These are phyloP conservation scores for Diorhabda carinulata DNA, from an alignment of 1,140 invertebrate species.

Conservation along the genomic window DNA sequence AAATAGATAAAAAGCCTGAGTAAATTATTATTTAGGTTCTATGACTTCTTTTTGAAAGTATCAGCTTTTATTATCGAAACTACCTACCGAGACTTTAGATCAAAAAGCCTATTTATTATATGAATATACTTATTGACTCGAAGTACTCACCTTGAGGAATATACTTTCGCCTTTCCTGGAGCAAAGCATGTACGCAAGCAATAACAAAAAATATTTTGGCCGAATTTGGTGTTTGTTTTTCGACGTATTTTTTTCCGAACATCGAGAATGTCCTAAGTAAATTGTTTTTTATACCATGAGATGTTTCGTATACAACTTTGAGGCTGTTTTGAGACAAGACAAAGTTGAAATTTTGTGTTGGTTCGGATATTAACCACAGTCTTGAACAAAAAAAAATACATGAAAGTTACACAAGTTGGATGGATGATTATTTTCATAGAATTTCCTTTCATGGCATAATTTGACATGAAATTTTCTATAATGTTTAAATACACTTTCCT, in stretches of 20 bases:
- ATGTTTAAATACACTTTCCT: no score
- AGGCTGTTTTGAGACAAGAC: conserved; percentile 50
- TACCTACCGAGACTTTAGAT: no score
- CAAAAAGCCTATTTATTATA: no score
- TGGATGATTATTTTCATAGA: no score
- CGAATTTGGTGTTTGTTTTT: conserved; percentile 37
- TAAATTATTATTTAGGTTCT: no score
- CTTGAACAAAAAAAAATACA: conserved; percentile 50
- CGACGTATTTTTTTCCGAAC: conserved; percentile 42
- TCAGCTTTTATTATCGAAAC: no score
- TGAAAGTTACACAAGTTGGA: no score
- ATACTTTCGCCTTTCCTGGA: conserved; percentile 83
- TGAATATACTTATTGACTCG: no score
- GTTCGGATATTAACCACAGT: conserved; percentile 73
- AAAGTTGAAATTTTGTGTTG: conserved; percentile 62
- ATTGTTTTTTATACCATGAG: conserved; percentile 60
- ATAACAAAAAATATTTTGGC: conserved; percentile 64
- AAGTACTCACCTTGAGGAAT: conserved; percentile 63
- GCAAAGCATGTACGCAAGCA: conserved; percentile 79
- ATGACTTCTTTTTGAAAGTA: no score
- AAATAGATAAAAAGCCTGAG: no score
- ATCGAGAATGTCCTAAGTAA: conserved; percentile 50
- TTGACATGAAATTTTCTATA: no score
- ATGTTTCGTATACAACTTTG: conserved; percentile 84
- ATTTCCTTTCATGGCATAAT: no score